A percentile compares a stretch with the other conserved stretches of the same genome.
Conservation (phyloP, 2,797 vertebrate genomes). For the Coluber constrictor region DNA sequence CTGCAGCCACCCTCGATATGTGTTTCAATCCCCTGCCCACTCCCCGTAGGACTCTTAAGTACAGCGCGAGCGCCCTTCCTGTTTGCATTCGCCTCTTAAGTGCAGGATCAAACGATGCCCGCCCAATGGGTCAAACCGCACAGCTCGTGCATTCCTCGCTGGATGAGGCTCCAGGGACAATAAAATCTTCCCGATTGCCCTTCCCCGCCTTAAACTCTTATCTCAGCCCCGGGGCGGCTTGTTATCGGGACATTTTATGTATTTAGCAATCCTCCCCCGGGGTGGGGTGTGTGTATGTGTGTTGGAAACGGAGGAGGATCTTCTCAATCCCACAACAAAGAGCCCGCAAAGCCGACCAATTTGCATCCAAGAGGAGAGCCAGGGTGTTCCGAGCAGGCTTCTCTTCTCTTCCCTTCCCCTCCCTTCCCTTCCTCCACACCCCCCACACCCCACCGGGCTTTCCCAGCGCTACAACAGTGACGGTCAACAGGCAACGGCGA, state of each 20-base stretch:
- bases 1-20: background rate
- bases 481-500: background rate
- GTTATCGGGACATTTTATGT: conserved; percentile 8
- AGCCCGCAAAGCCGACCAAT: background rate
- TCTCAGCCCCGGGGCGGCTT: background rate
- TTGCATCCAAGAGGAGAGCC: background rate
- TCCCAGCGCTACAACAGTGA: background rate
- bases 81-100: background rate
- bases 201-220: background rate
- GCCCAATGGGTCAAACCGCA: background rate
- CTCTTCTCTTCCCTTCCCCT: background rate
- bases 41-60: background rate
- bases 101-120: background rate
- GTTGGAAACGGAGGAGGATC: background rate
- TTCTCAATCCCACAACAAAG: background rate
- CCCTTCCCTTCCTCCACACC: too few species aligned
- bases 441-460: too few species aligned
- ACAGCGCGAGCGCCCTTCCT: background rate
- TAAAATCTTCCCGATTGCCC: background rate
- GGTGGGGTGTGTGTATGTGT: background rate
- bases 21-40: too few species aligned
- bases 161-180: background rate
- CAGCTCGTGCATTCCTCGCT: background rate
- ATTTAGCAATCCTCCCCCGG: background rate
- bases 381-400: background rate